Conservation (phyloP, 1,140 invertebrate species). For the Druon quercuslanigerum region DNA sequence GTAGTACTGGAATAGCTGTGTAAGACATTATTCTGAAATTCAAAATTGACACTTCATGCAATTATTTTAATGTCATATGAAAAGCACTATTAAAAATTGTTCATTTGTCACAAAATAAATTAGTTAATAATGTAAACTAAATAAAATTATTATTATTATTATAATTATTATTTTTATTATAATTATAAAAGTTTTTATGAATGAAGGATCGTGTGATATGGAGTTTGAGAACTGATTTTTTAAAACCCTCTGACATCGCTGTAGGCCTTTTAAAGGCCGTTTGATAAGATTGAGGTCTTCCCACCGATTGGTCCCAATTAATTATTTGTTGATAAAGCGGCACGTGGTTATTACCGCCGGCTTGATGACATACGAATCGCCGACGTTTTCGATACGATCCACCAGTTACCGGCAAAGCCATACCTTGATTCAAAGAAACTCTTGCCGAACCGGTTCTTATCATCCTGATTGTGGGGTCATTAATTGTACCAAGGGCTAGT, state of each 20-base stretch:
- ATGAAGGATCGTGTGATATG: conserved; percentile 29
- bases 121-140: too few relatives aligned
- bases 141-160: too few relatives aligned
- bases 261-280: conserved; percentile 58
- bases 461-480: conserved; percentile 38
- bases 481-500: conserved; percentile 43
- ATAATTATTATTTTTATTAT: too few relatives aligned
- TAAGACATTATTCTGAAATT: too few relatives aligned
- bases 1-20: too few relatives aligned
- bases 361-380: conserved; percentile 54
- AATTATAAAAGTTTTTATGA: too few relatives aligned
- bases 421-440: conserved; percentile 19
- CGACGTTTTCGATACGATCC: neutral
- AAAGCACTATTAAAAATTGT: too few relatives aligned
- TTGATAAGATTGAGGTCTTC: conserved; percentile 50
- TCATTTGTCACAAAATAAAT: too few relatives aligned
- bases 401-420: neutral
- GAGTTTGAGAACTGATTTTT: conserved; percentile 40
- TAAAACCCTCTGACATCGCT: conserved; percentile 48
- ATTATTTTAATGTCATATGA: too few relatives aligned
- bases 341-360: conserved; percentile 54
- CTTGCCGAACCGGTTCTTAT: conserved; percentile 39
- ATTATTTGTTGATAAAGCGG: conserved; percentile 60
- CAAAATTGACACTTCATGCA: too few relatives aligned
- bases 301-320: conserved; percentile 63